Base-by-base conservation (phyloP, 2,888 invertebrate species). In the Euphydryas editha region DNA sequence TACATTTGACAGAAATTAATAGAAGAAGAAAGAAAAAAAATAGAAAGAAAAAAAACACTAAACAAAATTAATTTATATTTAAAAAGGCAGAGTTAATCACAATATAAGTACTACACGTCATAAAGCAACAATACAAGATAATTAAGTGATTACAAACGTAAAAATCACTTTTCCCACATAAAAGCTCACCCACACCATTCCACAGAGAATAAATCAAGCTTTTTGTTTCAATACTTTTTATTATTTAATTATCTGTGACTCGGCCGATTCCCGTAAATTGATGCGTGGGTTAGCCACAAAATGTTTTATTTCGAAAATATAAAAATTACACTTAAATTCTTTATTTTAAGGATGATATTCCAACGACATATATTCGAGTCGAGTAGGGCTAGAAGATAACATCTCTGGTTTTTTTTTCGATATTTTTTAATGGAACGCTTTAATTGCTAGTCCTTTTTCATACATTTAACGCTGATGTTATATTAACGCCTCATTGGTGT, bases 241-340 rank as follows among this genome's bases (percentile, higher is more conserved):
- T 87, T 83, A 85, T 87, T 88, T 88, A 88, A 88, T 88, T 88
- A 85, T 84, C 85, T 84, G 84, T 84, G 84, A 84, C 84, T 82
- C 76, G 75, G 71, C 72, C 79, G 79, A 82, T 83, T 81, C 81
- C 77, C 80, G 81, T 86, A 83, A 86, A 86, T 83, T 81, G 81
- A 74, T 76, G 81, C 77, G 79, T 78, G 75, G 77, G 78, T 75
- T 75, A 78, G 47, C 67, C 55, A 49, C 59, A 62, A 57, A 72
- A 62, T 65, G 10, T 51, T 30, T 24, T 13, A 51, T 55, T n/a
- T 15, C n/a, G 58, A 56, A 49, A 56, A 57, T 67, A 68, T 66
- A 37, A 21, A 54, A 68, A 61, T 18, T 58, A n/a, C 46, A 55
- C 63, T 67, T 55, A 73, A 70, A 37, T 0, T 4, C 37, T 0